Evolutionary conservation across 1,140 invertebrate species (phyloP).

Genomic region (Drosophila prosaltans): DNA sequence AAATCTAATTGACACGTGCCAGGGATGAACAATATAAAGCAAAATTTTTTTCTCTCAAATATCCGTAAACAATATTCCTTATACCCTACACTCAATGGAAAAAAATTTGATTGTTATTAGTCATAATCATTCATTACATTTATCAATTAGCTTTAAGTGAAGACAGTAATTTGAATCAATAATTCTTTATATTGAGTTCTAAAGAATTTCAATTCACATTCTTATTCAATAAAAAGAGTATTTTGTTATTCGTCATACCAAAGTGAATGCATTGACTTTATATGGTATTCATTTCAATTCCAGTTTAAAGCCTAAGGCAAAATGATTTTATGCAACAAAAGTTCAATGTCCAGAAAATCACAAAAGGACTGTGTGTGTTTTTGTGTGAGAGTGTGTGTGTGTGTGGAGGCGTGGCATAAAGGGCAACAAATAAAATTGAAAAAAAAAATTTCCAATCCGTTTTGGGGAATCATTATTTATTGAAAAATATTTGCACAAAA

Average conservation of each 20-base stretch:
- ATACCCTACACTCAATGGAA: too few species aligned
- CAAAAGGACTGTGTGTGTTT: neutral
- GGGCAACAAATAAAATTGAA: neutral
- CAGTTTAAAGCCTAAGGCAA: neutral
- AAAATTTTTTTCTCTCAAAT: too few species aligned
- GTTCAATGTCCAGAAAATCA: constrained; percentile 28
- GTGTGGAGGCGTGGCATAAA: neutral
- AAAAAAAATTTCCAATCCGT: constrained; percentile 18
- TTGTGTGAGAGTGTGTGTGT: too few species aligned
- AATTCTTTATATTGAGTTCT: too few species aligned
- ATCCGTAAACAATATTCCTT: neutral
- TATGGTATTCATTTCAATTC: neutral
- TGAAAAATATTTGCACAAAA: constrained; percentile 62
- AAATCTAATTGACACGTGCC: constrained; percentile 34
- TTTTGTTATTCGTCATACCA: neutral
- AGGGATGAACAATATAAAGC: neutral
- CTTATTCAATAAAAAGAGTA: neutral
- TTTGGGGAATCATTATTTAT: constrained; percentile 27
- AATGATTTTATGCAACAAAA: constrained; percentile 6
- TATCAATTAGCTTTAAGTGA: too few species aligned
- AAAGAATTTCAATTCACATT: too few species aligned
- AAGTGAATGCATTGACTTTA: neutral
- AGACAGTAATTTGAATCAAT: too few species aligned
- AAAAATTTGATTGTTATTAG: too few species aligned
- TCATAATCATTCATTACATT: too few species aligned